Percentiles rank a stretch among this genome's conserved stretches.
Conservation (phyloP, 2,888 invertebrate species). For the Drosophila melanocephala region DNA sequence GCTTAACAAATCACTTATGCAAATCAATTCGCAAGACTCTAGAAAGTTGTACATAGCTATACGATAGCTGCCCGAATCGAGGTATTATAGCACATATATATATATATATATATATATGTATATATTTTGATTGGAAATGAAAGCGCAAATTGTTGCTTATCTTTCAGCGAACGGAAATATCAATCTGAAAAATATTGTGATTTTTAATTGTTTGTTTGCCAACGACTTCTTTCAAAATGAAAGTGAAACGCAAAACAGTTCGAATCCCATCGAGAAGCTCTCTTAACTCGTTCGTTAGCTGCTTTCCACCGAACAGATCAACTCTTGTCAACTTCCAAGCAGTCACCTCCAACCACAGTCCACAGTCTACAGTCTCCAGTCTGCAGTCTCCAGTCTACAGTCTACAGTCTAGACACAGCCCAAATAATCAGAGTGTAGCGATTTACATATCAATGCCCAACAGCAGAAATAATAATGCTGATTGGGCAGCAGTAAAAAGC, state of each 20-base stretch:
- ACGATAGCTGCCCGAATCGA: not conserved
- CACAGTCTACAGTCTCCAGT: not conserved
- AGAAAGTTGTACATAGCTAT: conserved; percentile 46
- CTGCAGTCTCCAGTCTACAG: not conserved
- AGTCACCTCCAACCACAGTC: not conserved
- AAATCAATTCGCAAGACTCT: conserved; percentile 59
- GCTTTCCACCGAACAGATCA: conserved; percentile 34
- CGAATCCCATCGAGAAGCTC: conserved; percentile 28
- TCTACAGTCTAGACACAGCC: conserved; percentile 16
- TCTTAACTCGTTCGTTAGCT: conserved; percentile 29
- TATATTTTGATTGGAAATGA: conserved; percentile 33
- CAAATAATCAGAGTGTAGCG: conserved; percentile 12
- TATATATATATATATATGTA: conserved; percentile 5
- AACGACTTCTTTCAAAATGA: conserved; percentile 28
- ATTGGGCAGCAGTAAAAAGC: conserved; percentile 43
- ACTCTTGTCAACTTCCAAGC: conserved; percentile 7
- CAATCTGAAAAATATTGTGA: conserved; percentile 30
- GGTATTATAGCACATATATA: not conserved
- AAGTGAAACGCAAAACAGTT: conserved; percentile 46
- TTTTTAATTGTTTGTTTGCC: conserved; percentile 37
- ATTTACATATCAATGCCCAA: conserved; percentile 66
- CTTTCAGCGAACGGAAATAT: conserved; percentile 46
- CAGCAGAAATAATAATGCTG: conserved; percentile 34
- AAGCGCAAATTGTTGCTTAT: conserved; percentile 45
- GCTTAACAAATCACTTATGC: conserved; percentile 59